These are phyloP conservation scores for Sparidentex hasta DNA, from an alignment of 2,797 vertebrate species.

Conservation along the genomic window DNA sequence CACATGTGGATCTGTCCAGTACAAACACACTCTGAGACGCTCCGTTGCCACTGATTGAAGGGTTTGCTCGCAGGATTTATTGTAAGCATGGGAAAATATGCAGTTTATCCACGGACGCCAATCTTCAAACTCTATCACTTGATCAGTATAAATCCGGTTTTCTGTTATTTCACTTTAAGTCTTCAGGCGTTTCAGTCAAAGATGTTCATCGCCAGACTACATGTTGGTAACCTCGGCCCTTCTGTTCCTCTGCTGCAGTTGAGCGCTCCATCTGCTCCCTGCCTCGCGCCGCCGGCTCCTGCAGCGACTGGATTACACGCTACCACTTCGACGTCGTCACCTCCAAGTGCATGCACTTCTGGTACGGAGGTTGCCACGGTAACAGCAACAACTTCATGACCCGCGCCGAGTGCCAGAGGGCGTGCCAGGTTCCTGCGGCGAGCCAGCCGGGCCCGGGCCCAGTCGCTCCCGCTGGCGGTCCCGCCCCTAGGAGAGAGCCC, in stretches of 20 bases:
- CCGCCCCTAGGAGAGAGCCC: conserved; percentile 10
- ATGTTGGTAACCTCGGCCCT: neutral
- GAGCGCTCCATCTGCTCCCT: conserved; percentile 87
- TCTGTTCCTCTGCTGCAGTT: conserved; percentile 53
- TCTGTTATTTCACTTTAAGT: too few relatives aligned
- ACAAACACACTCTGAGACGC: neutral
- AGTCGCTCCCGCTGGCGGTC: neutral
- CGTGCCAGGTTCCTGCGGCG: conserved; percentile 71
- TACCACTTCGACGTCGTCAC: conserved; percentile 90
- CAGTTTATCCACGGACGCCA: too few relatives aligned
- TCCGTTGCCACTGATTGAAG: too few relatives aligned
- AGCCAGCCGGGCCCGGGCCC: conserved; percentile 24
- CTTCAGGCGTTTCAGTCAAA: too few relatives aligned
- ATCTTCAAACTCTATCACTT: too few relatives aligned
- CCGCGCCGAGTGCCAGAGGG: conserved; percentile 88
- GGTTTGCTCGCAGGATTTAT: too few relatives aligned
- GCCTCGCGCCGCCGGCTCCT: conserved; percentile 89
- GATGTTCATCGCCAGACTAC: neutral
- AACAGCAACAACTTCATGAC: conserved; percentile 94
- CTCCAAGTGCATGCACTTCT: conserved; percentile 92
- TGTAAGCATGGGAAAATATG: too few relatives aligned
- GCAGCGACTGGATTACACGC: conserved; percentile 88
- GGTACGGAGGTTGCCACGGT: conserved; percentile 94
- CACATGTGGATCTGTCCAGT: neutral
- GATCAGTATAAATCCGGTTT: too few relatives aligned